Conservation (phyloP, 2,888 invertebrate species). For the Drosophila stalkeri region DNA sequence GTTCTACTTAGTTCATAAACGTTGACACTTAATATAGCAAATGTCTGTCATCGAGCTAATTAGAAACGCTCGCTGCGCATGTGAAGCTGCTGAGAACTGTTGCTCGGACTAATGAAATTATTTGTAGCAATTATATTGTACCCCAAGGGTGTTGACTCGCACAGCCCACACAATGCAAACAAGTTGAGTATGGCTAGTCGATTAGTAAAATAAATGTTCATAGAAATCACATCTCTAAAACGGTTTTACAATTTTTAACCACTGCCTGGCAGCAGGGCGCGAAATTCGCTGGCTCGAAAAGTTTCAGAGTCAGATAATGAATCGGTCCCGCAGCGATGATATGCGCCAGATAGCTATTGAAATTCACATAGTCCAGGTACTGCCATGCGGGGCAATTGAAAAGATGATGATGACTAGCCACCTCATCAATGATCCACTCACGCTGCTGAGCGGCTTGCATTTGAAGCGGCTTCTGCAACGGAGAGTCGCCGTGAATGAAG, state of each 20-base stretch:
- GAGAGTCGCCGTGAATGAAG: constrained; percentile 6
- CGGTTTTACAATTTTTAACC: neutral
- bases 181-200: neutral
- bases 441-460: constrained; percentile 4
- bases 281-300: neutral
- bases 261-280: constrained; percentile 29
- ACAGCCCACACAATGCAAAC: constrained; percentile 9
- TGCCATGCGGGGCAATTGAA: constrained; percentile 40
- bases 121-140: constrained; percentile 66
- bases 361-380: constrained; percentile 51
- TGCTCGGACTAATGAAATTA: constrained; percentile 70
- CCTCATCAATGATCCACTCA: constrained; percentile 41
- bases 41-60: constrained; percentile 74
- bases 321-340: neutral
- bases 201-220: neutral
- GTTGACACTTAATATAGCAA: constrained; percentile 78
- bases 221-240: neutral
- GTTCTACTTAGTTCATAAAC: constrained; percentile 74
- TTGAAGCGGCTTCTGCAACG: constrained; percentile 6
- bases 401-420: constrained; percentile 44
- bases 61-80: constrained; percentile 74
- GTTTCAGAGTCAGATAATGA: constrained; percentile 11
- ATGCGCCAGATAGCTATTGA: constrained; percentile 55
- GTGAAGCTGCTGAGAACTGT: constrained; percentile 51
- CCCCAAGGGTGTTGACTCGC: constrained; percentile 57